Conservation (phyloP, 2,797 vertebrate genomes). For the Chromobotia macracanthus region DNA sequence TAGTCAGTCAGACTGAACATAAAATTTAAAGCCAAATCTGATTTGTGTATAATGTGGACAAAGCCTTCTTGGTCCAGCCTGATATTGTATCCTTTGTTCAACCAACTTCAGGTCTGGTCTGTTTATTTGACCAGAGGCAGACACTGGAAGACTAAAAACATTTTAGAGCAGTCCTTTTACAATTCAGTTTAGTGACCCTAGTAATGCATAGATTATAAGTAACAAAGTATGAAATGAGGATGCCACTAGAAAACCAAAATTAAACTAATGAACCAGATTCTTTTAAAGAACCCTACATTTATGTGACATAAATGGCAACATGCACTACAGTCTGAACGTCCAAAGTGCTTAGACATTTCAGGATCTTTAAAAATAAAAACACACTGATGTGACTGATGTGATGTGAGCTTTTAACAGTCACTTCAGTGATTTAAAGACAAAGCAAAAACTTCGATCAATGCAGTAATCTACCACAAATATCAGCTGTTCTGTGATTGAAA, state of each 20-base stretch:
- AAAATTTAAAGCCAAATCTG: not conserved
- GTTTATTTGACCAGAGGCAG: not conserved
- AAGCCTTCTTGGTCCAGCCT: too few relatives aligned
- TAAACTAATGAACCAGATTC: not conserved
- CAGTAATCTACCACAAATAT: constrained; percentile 34
- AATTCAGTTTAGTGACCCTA: too few relatives aligned
- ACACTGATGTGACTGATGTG: not conserved
- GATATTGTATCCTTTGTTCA: too few relatives aligned
- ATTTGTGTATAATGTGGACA: too few relatives aligned
- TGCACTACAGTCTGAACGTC: not conserved
- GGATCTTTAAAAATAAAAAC: constrained; percentile 9
- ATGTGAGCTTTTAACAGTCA: not conserved
- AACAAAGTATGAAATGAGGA: not conserved
- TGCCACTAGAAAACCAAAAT: not conserved
- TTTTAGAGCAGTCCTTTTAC: too few relatives aligned
- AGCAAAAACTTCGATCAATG: constrained; percentile 28
- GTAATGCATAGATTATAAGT: not conserved
- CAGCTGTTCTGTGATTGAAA: constrained; percentile 40
- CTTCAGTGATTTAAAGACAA: constrained; percentile 10
- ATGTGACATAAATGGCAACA: not conserved
- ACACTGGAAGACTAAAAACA: not conserved
- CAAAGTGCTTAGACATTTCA: not conserved
- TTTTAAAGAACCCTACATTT: not conserved
- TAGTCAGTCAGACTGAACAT: not conserved
- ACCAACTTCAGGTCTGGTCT: too few relatives aligned